phyloP scores from a whole-genome alignment of 1,140 invertebrate species.

The honey bee (Apis mellifera) region DNA sequence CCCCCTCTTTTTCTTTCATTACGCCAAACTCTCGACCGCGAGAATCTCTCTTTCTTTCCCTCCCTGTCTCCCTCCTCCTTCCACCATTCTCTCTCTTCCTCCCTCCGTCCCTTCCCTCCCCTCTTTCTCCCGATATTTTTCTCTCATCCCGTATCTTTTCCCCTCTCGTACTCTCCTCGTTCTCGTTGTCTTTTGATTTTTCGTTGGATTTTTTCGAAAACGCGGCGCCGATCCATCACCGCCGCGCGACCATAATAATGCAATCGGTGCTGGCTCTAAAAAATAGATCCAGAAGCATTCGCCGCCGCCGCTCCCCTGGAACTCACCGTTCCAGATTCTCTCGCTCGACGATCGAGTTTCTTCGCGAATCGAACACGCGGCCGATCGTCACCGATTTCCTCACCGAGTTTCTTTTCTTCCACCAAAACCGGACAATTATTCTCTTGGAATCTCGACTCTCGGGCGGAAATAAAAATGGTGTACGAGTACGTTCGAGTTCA shows the following conservation, averaged over 20 bases:
- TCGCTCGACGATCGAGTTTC: slow-evolving; percentile 33
- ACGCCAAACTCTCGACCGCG: slow-evolving; percentile 59
- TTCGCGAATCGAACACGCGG: slow-evolving; percentile 6
- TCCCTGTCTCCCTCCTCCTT: neutral
- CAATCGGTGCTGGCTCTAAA: neutral
- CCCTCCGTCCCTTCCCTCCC: neutral
- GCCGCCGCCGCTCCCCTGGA: neutral
- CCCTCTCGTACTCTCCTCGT: neutral
- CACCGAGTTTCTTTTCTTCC: slow-evolving; percentile 4
- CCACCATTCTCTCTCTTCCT: slow-evolving; percentile 6
- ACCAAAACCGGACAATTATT: too few species aligned
- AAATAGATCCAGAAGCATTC: slow-evolving; percentile 6
- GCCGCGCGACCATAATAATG: slow-evolving; percentile 16
- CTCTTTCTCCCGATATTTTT: neutral
- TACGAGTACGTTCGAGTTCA: neutral
- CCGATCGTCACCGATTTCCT: neutral
- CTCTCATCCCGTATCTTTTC: neutral
- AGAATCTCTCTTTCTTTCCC: slow-evolving; percentile 38
- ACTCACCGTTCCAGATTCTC: slow-evolving; percentile 24
- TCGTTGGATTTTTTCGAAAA: slow-evolving; percentile 12
- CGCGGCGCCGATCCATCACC: slow-evolving; percentile 13
- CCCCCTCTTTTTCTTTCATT: slow-evolving; percentile 62
- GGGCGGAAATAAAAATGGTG: neutral
- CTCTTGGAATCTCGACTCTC: neutral
- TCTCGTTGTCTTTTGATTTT: slow-evolving; percentile 24